A percentile compares a stretch with the other conserved stretches of the same genome.
Conservation (phyloP, 2,797 vertebrate species). For the Gymnothorax reevesii region DNA sequence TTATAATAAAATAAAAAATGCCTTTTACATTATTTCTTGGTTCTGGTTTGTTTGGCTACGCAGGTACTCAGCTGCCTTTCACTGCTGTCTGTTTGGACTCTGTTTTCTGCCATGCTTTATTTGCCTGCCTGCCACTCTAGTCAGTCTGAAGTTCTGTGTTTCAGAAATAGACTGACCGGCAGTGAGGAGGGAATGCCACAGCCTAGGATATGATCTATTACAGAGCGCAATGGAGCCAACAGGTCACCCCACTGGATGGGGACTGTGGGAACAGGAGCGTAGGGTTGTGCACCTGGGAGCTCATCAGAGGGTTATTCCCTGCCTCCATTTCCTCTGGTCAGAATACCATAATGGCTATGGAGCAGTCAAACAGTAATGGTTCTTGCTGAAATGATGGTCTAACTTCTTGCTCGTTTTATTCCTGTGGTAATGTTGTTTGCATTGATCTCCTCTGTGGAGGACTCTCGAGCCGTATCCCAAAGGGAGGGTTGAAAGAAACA, state of each 20-base stretch:
- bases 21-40: neutral
- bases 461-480: too few relatives aligned
- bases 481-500: neutral
- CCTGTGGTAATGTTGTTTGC: neutral
- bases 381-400: neutral
- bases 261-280: neutral
- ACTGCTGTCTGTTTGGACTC: neutral
- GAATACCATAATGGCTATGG: neutral
- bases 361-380: neutral
- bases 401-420: neutral
- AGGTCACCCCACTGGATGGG: neutral
- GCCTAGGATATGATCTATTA: slow-evolving; percentile 27
- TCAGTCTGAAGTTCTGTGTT: slow-evolving; percentile 16
- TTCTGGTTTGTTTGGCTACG: neutral
- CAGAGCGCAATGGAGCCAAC: neutral
- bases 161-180: neutral
- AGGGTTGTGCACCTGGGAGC: neutral
- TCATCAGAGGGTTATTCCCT: neutral
- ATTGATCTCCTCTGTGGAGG: neutral
- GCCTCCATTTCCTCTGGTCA: neutral
- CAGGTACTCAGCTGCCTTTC: neutral
- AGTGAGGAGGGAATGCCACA: neutral
- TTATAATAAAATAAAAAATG: neutral
- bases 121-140: neutral
- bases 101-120: slow-evolving; percentile 4